A percentile compares a stretch with the other conserved stretches of the same genome.
These are phyloP conservation scores for Mesoclemmys tuberculata DNA, from an alignment of 2,113 vertebrate genomes.

Conservation along the genomic window DNA sequence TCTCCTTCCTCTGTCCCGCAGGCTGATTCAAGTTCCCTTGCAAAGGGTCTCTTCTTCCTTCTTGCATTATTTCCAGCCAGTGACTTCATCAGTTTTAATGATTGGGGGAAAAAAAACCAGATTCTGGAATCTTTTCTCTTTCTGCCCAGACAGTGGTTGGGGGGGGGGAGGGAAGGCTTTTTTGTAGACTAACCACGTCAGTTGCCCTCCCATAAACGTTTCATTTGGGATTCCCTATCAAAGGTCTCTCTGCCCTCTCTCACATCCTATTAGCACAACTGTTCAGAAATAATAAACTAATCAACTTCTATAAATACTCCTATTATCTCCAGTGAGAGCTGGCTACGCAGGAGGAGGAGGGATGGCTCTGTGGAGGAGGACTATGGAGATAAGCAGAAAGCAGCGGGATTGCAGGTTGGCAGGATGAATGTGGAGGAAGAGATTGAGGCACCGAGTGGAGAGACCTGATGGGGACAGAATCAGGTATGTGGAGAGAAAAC, in stretches of 20 bases:
- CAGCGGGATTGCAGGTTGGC: background rate
- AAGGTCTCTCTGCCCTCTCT: background rate
- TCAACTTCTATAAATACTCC: background rate
- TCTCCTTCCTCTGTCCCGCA: background rate
- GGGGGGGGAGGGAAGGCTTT: background rate
- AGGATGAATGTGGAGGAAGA: background rate
- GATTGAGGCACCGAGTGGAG: background rate
- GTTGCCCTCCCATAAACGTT: background rate
- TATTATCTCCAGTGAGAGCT: background rate
- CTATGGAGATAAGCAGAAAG: background rate
- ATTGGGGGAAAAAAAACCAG: slow-evolving; percentile 41
- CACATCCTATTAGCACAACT: background rate
- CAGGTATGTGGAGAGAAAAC: too few species aligned
- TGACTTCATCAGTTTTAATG: slow-evolving; percentile 50
- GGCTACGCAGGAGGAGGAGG: background rate
- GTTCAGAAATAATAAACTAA: background rate
- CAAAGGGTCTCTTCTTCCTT: background rate
- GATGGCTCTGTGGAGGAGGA: background rate
- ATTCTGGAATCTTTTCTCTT: slow-evolving; percentile 1
- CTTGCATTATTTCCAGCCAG: slow-evolving; percentile 16
- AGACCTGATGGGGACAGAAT: background rate
- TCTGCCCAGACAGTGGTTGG: background rate
- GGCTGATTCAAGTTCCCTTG: background rate
- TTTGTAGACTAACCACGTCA: background rate
- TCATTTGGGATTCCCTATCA: background rate